These are phyloP conservation scores for Andrena chrysosceles DNA, from an alignment of 2,888 invertebrate genomes.

Conservation along the genomic window DNA sequence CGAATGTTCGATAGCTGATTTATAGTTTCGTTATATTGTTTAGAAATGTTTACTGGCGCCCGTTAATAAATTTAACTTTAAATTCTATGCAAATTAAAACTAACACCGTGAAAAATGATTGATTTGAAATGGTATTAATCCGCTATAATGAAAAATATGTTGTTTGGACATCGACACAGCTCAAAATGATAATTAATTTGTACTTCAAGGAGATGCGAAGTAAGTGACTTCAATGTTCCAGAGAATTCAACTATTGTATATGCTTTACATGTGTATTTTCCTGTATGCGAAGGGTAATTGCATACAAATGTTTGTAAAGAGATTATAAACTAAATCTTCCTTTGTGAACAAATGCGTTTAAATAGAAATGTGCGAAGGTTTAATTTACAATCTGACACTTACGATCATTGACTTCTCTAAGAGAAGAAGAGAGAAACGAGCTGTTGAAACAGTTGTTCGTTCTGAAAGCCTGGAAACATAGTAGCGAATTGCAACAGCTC, in stretches of 20 bases:
- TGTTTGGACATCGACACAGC: conserved; percentile 46
- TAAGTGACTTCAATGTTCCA: conserved; percentile 43
- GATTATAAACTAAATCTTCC: conserved; percentile 28
- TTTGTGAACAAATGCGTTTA: not conserved
- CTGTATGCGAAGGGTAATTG: conserved; percentile 4
- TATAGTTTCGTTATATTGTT: conserved; percentile 13
- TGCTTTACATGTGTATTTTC: conserved; percentile 38
- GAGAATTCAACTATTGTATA: conserved; percentile 47
- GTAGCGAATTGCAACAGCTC: conserved; percentile 18
- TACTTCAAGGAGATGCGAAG: conserved; percentile 15
- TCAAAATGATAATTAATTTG: conserved; percentile 12
- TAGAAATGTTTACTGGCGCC: conserved; percentile 11
- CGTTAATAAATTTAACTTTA: conserved; percentile 22
- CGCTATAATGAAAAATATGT: conserved; percentile 11
- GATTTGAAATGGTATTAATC: conserved; percentile 33
- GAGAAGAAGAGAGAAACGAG: not conserved
- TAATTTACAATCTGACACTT: conserved; percentile 20
- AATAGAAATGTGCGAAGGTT: not conserved
- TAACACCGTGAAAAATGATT: conserved; percentile 23
- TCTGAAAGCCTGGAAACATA: conserved; percentile 17
- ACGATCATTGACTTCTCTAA: not conserved
- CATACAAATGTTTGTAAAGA: conserved; percentile 1
- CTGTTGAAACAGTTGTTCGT: conserved; percentile 17
- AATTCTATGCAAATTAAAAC: conserved; percentile 17
- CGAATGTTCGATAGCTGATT: conserved; percentile 14